Evolutionary conservation across 2,113 vertebrate species (phyloP).

Genomic region (Alligator mississippiensis): DNA sequence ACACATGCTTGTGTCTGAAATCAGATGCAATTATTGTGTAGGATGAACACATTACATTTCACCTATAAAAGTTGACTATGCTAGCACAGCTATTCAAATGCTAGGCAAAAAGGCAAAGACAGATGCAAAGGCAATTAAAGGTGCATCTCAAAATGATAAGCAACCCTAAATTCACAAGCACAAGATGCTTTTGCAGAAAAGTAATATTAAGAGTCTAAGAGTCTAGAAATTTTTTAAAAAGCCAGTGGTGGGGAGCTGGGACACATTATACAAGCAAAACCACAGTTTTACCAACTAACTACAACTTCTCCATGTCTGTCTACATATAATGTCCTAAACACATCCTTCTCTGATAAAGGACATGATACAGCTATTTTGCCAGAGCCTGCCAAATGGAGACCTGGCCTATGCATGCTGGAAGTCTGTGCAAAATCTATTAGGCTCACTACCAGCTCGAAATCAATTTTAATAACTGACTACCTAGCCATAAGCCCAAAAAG

Average conservation of each 20-base stretch:
- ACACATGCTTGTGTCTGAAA: neutral
- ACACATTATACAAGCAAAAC: neutral
- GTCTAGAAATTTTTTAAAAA: neutral
- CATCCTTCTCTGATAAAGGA: neutral
- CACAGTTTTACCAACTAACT: neutral
- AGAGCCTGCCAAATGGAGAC: neutral
- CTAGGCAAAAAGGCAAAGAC: constrained; percentile 18
- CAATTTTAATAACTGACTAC: neutral
- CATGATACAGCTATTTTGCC: neutral
- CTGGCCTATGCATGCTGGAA: neutral
- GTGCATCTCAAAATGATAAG: accelerated
- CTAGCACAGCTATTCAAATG: neutral
- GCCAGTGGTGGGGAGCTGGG: neutral
- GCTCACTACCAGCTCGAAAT: neutral
- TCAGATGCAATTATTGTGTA: neutral
- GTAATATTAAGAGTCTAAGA: constrained; percentile 26
- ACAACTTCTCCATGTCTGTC: neutral
- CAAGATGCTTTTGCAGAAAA: accelerated
- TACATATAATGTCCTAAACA: too few relatives aligned
- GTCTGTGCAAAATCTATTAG: neutral
- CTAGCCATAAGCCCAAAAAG: neutral
- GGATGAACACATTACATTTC: neutral
- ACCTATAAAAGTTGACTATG: neutral
- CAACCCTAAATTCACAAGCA: neutral
- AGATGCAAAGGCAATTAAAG: constrained; percentile 21